Base-by-base conservation (phyloP, 2,113 vertebrate genomes). In the Epinephelus moara region DNA sequence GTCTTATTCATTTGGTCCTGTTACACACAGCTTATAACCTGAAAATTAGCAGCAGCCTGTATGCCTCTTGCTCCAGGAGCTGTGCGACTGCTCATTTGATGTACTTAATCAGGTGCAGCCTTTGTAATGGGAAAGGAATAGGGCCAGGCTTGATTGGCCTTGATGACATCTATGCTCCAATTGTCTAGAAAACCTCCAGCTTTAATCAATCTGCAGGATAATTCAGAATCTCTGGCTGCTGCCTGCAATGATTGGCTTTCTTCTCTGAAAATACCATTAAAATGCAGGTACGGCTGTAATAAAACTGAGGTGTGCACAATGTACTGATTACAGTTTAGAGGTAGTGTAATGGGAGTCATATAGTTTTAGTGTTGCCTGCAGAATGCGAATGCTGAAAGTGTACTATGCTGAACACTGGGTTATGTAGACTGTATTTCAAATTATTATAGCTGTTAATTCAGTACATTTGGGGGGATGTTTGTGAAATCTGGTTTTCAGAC, bases 141-240 rank as follows among this genome's bases (percentile, higher is more conserved):
- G 84, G 92, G 80, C 82, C 87, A 90, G 85, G 78, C 88, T 92
- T 94, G 94, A 95, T 95, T 95, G 92, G 94, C 91, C 91, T 91
- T 95, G 93, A 95, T 95, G 94, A 93, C 93, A 95, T 93, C 92
- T 94, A 91, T 92, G 92, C 91, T 92, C 89, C 94, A 93, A 94
- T 94, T 95, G 93, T 93, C 91, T 92, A 89, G 86, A 92, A 95
- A 95, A 93, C 88, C 92, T 93, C 87, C 92, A 88, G 84, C 89
- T 91, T 91, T 92, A 94, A 92, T 93, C 91, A 91, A 90, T 94
- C 85, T 90, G 69, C 82, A 80, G 75, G 80, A 88, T 92, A 87
- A 94, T 85, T 92, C 86, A n/a, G 72, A 90, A 82, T 81, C 87
- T 74, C 78, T 87, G 81, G 69, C 76, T 79, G 79, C 78, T 82